Evolutionary conservation across 2,113 vertebrate species (phyloP).

Genomic region (Poeciliopsis turrubarensis): DNA sequence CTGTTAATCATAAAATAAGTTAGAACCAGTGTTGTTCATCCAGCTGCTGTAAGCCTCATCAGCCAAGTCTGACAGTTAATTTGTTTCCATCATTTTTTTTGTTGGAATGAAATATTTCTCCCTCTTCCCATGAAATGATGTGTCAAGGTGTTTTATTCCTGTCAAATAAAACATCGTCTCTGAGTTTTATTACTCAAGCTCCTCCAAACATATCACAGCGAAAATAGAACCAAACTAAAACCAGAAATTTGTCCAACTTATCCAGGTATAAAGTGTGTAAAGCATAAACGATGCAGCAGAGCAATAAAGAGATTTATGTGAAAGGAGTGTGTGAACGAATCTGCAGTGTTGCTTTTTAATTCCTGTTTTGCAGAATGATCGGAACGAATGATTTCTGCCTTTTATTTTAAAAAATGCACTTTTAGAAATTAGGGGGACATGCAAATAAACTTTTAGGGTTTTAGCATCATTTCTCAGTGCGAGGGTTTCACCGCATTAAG

Average conservation of each 20-base stretch:
- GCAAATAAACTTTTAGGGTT: not conserved
- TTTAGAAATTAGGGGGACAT: not conserved
- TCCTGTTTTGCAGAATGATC: not conserved
- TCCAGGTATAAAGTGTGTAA: too few relatives aligned
- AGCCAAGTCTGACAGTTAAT: not conserved
- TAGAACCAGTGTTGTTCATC: not conserved
- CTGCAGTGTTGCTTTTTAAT: not conserved
- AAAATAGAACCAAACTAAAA: not conserved
- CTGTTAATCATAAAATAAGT: not conserved
- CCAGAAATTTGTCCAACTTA: not conserved
- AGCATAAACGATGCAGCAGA: not conserved
- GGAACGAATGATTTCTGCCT: not conserved
- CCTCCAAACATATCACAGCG: not conserved
- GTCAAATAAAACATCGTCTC: not conserved
- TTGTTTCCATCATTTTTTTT: not conserved
- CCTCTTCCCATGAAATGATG: not conserved
- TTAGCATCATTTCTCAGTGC: not conserved
- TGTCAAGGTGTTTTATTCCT: not conserved
- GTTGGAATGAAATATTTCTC: not conserved
- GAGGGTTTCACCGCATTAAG: not conserved
- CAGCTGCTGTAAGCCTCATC: not conserved
- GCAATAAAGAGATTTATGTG: not conserved
- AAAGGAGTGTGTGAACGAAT: not conserved
- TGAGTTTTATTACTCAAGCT: not conserved
- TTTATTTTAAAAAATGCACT: too few relatives aligned